These are phyloP conservation scores for Danio jaintianensis DNA, from an alignment of 2,797 vertebrate genomes.

Conservation along the genomic window DNA sequence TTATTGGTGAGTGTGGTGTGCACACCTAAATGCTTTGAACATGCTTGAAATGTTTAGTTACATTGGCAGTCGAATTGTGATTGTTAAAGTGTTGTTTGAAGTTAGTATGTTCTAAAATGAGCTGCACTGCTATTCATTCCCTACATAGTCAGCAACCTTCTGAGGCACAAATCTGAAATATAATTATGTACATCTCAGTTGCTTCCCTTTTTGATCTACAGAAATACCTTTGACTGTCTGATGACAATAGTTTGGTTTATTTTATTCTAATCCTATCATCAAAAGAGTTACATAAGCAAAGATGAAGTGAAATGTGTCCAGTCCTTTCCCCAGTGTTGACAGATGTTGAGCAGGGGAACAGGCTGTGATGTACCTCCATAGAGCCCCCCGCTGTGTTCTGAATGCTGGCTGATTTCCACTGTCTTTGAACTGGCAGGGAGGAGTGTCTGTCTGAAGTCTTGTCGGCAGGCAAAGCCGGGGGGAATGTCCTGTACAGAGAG, in stretches of 20 bases:
- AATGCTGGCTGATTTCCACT: slow-evolving; percentile 38
- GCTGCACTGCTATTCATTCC: not conserved
- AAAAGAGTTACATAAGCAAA: not conserved
- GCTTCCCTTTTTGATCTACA: not conserved
- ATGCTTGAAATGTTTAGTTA: not conserved
- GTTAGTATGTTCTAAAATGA: not conserved
- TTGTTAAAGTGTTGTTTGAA: not conserved
- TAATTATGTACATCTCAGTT: not conserved
- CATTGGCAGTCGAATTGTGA: not conserved
- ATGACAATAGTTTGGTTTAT: not conserved
- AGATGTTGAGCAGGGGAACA: slow-evolving; percentile 44
- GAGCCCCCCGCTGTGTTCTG: slow-evolving; percentile 39
- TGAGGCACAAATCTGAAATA: not conserved
- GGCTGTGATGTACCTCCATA: slow-evolving; percentile 2
- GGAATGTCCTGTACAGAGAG: slow-evolving; percentile 29
- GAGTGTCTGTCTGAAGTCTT: slow-evolving; percentile 27
- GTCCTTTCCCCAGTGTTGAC: slow-evolving; percentile 28
- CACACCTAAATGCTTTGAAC: not conserved
- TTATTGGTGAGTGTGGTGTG: slow-evolving; percentile 27
- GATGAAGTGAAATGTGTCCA: not conserved
- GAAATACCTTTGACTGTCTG: not conserved
- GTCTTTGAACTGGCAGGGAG: slow-evolving; percentile 18
- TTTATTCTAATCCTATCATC: slow-evolving; percentile 9
- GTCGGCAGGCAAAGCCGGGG: not conserved
- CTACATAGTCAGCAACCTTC: not conserved